A percentile compares a stretch with the other conserved stretches of the same genome.
These are phyloP conservation scores for Spisula subtruncata DNA, from an alignment of 2,888 invertebrate species.

Conservation along the genomic window DNA sequence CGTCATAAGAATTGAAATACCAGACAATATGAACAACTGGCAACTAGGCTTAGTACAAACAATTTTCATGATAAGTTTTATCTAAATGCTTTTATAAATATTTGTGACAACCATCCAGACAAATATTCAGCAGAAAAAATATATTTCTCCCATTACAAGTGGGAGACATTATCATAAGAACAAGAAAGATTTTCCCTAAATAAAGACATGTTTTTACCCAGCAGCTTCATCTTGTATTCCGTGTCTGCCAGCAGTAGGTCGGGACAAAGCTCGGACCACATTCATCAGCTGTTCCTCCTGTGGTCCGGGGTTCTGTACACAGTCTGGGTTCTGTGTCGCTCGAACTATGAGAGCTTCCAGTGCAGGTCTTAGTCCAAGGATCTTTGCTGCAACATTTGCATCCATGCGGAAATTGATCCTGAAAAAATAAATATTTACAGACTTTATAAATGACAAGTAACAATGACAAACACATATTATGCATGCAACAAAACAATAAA, in stretches of 20 bases:
- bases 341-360: constrained; percentile 94
- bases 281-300: constrained; percentile 90
- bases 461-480: too few species aligned
- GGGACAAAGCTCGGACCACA: constrained; percentile 93
- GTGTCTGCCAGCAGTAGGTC: constrained; percentile 91
- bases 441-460: background rate
- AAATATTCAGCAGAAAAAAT: too few species aligned
- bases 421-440: constrained; percentile 3
- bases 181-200: background rate
- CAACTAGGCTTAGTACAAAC: too few species aligned
- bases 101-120: too few species aligned
- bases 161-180: too few species aligned
- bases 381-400: constrained; percentile 92
- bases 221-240: constrained; percentile 74
- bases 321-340: constrained; percentile 94
- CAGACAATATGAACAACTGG: too few species aligned
- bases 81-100: too few species aligned
- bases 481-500: too few species aligned
- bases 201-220: constrained; percentile 50
- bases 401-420: constrained; percentile 95
- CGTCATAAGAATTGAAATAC: too few species aligned
- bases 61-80: too few species aligned
- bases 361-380: constrained; percentile 95
- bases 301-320: constrained; percentile 91
- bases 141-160: too few species aligned